A percentile compares a stretch with the other conserved stretches of the same genome.
These are phyloP conservation scores for Callorhinus ursinus DNA, from an alignment of 2,113 vertebrate species.

Conservation along the genomic window DNA sequence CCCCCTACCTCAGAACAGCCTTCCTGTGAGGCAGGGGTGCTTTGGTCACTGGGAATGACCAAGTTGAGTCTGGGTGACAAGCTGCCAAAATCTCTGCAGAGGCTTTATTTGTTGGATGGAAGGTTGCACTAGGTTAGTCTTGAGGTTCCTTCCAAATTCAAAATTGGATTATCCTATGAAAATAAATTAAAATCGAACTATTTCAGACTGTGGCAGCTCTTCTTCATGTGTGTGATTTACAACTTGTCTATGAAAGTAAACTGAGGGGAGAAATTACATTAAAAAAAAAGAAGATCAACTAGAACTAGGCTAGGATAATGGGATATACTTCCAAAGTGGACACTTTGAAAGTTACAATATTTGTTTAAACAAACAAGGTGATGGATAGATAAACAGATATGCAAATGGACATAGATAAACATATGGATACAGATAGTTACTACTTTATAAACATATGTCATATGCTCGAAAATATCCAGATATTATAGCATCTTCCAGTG, in stretches of 20 bases:
- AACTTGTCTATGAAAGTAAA: not conserved
- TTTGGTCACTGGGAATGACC: not conserved
- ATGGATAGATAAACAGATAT: not conserved
- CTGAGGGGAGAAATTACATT: not conserved
- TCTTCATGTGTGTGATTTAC: not conserved
- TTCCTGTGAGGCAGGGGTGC: not conserved
- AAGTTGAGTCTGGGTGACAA: not conserved
- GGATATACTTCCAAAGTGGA: not conserved
- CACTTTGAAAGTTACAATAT: not conserved
- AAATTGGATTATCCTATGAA: not conserved
- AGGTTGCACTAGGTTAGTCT: not conserved
- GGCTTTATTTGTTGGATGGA: not conserved
- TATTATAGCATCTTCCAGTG: not conserved
- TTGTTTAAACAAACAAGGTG: constrained; percentile 24
- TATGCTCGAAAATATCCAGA: not conserved
- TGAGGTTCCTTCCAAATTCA: not conserved
- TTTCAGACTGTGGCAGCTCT: not conserved
- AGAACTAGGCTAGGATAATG: not conserved
- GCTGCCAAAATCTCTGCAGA: not conserved
- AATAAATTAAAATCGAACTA: not conserved
- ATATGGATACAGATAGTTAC: not conserved
- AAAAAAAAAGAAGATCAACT: not conserved
- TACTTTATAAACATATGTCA: not conserved
- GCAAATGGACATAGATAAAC: not conserved
- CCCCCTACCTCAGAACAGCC: fast-evolving